A percentile compares a stretch with the other conserved stretches of the same genome.
phyloP scores from a whole-genome alignment of 2,797 vertebrate genomes.

The Hephaestus fuliginosus region DNA sequence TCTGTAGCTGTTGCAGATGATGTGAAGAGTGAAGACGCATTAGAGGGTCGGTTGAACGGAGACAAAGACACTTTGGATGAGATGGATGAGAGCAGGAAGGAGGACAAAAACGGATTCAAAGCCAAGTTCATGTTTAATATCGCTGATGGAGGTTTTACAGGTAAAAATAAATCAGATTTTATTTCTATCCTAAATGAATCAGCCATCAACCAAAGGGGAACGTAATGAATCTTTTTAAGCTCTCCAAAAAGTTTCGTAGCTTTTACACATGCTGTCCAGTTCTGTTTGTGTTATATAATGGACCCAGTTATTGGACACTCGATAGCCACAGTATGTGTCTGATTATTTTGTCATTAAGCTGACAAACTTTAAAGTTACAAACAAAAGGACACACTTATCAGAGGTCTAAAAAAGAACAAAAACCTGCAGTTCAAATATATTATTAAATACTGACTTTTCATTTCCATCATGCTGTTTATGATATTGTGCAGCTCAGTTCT shows the following conservation, averaged over 20 bases:
- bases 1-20: slow-evolving; percentile 79
- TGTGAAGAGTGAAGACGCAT: slow-evolving; percentile 87
- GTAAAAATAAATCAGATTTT: slow-evolving; percentile 73
- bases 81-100: slow-evolving; percentile 88
- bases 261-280: neutral
- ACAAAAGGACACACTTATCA: neutral
- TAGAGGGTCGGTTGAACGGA: slow-evolving; percentile 91
- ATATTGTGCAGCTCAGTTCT: neutral
- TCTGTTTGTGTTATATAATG: neutral
- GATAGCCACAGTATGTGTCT: neutral
- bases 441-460: neutral
- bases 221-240: neutral
- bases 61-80: slow-evolving; percentile 91
- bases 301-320: neutral
- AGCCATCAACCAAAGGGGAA: neutral
- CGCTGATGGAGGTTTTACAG: slow-evolving; percentile 97
- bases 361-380: neutral
- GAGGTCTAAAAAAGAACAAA: neutral
- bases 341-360: neutral
- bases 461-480: too few relatives aligned
- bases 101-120: slow-evolving; percentile 90
- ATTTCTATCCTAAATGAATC: neutral
- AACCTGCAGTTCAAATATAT: neutral
- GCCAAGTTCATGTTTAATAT: slow-evolving; percentile 99
- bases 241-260: neutral